Conservation (phyloP, 1,140 invertebrate genomes). For the Bombus huntii region DNA sequence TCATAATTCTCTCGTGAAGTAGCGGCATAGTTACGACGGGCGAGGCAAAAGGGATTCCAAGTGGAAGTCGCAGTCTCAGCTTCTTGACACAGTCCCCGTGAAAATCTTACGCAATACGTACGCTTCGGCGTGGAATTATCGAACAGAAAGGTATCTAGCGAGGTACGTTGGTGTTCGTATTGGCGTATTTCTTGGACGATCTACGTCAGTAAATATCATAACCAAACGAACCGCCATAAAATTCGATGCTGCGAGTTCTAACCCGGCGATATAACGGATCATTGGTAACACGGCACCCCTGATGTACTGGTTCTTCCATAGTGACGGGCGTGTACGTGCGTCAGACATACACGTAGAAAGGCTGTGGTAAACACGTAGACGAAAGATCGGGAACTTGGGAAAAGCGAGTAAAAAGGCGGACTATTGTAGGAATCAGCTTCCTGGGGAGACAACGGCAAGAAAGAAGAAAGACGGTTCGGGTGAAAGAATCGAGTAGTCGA, state of each 20-base stretch:
- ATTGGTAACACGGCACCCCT: neutral
- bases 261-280: neutral
- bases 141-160: too few species aligned
- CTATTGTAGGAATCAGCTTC: constrained; percentile 62
- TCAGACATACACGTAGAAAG: neutral
- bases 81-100: fast-evolving
- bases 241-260: neutral
- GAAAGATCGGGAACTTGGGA: constrained; percentile 10
- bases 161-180: too few species aligned
- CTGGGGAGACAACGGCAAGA: constrained; percentile 37
- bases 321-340: neutral
- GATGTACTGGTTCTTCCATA: neutral
- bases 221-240: neutral
- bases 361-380: neutral
- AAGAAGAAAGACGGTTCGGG: constrained; percentile 49
- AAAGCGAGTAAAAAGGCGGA: constrained; percentile 45
- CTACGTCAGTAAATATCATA: neutral
- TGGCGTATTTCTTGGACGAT: too few species aligned
- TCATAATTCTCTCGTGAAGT: constrained; percentile 75
- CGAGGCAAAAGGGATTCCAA: constrained; percentile 8
- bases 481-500: constrained; percentile 23
- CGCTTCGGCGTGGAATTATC: neutral
- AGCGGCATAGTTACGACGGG: constrained; percentile 55
- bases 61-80: neutral
- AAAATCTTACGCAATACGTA: neutral